phyloP scores from a whole-genome alignment of 1,140 invertebrate species.

The Drosophila navojoa region DNA sequence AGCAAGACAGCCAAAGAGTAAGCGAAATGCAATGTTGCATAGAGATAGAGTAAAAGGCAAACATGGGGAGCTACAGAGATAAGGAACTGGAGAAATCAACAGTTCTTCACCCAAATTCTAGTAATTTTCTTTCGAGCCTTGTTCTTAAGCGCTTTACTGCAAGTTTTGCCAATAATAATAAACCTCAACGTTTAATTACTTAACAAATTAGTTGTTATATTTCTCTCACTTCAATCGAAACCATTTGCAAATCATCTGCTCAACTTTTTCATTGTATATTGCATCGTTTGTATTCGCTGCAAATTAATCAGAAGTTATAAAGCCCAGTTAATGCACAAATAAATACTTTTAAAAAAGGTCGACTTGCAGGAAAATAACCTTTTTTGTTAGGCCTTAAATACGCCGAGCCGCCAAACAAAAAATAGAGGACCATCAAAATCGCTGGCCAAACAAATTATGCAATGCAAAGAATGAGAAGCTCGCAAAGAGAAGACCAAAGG shows the following conservation, averaged over 20 bases:
- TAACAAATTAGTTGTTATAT: too few relatives aligned
- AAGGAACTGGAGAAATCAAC: too few relatives aligned
- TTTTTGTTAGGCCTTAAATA: conserved; percentile 7
- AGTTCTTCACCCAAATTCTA: not conserved
- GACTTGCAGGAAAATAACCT: not conserved
- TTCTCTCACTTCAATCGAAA: too few relatives aligned
- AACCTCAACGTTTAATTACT: not conserved
- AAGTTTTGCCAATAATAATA: too few relatives aligned
- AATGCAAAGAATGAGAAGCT: conserved; percentile 12
- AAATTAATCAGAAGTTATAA: not conserved
- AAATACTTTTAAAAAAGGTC: conserved; percentile 4
- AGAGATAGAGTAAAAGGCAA: too few relatives aligned
- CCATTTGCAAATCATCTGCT: too few relatives aligned
- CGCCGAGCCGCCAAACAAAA: not conserved
- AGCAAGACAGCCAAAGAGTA: not conserved
- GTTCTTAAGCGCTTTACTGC: not conserved
- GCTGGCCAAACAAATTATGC: conserved; percentile 37
- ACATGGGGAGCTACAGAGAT: too few relatives aligned
- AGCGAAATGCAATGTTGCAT: too few relatives aligned
- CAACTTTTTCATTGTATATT: not conserved
- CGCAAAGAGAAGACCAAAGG: not conserved
- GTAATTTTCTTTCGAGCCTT: not conserved
- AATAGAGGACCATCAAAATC: conserved; percentile 10
- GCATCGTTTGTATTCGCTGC: too few relatives aligned
- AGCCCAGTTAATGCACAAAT: conserved; percentile 2